Conservation (phyloP, 1,140 invertebrate species). For the Drosophila guanche region DNA sequence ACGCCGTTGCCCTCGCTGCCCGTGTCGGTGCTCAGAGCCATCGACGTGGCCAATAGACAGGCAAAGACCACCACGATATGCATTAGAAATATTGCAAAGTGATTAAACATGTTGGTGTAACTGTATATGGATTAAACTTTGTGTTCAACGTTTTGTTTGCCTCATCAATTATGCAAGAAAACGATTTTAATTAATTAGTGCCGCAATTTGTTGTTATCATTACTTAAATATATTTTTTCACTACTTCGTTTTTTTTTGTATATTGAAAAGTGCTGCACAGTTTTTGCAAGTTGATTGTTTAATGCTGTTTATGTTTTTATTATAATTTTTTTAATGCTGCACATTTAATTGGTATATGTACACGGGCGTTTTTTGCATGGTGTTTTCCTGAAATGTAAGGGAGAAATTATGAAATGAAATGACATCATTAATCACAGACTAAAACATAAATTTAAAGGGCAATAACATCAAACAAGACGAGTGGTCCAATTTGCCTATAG, state of each 20-base stretch:
- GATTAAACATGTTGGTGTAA: constrained; percentile 43
- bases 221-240: constrained; percentile 7
- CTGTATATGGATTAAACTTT: constrained; percentile 6
- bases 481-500: constrained; percentile 37
- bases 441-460: too few species aligned
- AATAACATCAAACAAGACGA: neutral
- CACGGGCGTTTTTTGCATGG: neutral
- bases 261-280: constrained; percentile 9
- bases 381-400: constrained; percentile 23
- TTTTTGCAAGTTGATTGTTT: constrained; percentile 5
- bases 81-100: constrained; percentile 11
- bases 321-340: neutral
- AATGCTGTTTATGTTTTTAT: constrained; percentile 1
- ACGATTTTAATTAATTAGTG: constrained; percentile 22
- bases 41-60: constrained; percentile 13
- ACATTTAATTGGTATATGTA: constrained; percentile 1
- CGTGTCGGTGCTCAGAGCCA: constrained; percentile 48
- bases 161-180: constrained; percentile 35
- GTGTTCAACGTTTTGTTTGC: constrained; percentile 1
- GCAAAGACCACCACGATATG: constrained; percentile 24
- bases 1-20: constrained; percentile 36
- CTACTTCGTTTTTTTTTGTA: constrained; percentile 8
- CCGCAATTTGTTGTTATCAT: neutral
- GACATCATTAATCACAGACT: too few species aligned
- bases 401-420: constrained; percentile 36